phyloP scores from a whole-genome alignment of 1,140 invertebrate genomes.

The Zaprionus inermis region DNA sequence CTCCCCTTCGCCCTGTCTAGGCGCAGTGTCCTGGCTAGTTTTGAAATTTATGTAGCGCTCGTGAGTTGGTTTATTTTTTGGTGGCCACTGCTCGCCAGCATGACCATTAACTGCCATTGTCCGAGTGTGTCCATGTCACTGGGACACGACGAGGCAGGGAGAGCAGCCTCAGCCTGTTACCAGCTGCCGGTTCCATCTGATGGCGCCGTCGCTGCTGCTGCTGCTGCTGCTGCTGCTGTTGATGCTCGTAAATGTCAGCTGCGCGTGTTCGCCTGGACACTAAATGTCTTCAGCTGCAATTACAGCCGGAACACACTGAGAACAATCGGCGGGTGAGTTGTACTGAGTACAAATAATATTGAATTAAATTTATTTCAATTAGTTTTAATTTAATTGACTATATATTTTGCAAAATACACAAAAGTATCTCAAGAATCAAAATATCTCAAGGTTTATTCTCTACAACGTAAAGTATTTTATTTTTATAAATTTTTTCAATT shows the following conservation, averaged over 20 bases:
- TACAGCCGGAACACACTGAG: slow-evolving; percentile 43
- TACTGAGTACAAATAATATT: too few species aligned
- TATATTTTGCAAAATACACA: background rate
- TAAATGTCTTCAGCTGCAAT: slow-evolving; percentile 82
- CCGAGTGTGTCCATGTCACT: slow-evolving; percentile 70
- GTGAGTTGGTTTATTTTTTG: slow-evolving; percentile 76
- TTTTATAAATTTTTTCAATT: background rate
- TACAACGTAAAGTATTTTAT: too few species aligned
- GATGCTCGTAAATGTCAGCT: slow-evolving; percentile 78
- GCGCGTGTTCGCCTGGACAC: slow-evolving; percentile 67
- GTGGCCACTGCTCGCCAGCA: slow-evolving; percentile 57
- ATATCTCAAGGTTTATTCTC: background rate
- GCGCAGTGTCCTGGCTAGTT: slow-evolving; percentile 60
- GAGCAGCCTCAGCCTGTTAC: slow-evolving; percentile 3
- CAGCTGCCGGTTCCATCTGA: slow-evolving; percentile 11
- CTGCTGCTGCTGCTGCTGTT: slow-evolving; percentile 47
- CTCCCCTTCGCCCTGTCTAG: background rate
- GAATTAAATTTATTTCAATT: background rate
- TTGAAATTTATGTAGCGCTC: slow-evolving; percentile 76
- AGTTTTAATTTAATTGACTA: too few species aligned
- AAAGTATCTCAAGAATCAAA: background rate
- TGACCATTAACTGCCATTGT: slow-evolving; percentile 80
- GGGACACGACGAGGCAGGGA: slow-evolving; percentile 24
- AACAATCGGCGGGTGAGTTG: background rate
- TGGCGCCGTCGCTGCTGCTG: slow-evolving; percentile 40